phyloP scores from a whole-genome alignment of 2,888 invertebrate species.

The Nipponacmea schrenckii region DNA sequence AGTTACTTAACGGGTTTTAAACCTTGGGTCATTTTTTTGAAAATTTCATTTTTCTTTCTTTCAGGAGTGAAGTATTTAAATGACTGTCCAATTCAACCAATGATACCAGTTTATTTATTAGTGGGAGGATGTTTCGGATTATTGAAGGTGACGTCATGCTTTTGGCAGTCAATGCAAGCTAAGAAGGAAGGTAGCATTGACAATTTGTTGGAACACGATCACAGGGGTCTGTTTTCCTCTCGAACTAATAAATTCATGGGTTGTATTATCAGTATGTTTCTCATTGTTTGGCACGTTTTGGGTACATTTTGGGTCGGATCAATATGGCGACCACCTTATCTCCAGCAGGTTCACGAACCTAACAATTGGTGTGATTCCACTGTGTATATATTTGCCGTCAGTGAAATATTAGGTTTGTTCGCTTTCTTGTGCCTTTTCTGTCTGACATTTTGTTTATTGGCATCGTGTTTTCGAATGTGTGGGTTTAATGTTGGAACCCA shows the following conservation, averaged over 20 bases:
- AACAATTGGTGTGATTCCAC: slow-evolving; percentile 83
- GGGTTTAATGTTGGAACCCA: background rate
- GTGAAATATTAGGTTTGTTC: slow-evolving; percentile 80
- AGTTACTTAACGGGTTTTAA: too few species aligned
- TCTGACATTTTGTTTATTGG: slow-evolving; percentile 1
- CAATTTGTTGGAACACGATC: slow-evolving; percentile 49
- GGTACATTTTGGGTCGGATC: slow-evolving; percentile 84
- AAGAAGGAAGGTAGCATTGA: slow-evolving; percentile 67
- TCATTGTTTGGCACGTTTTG: slow-evolving; percentile 80
- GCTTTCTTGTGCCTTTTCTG: slow-evolving; percentile 66
- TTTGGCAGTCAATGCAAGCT: slow-evolving; percentile 77
- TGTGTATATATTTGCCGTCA: slow-evolving; percentile 81
- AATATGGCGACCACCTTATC: slow-evolving; percentile 82
- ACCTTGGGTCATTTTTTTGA: too few species aligned
- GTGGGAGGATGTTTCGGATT: slow-evolving; percentile 83
- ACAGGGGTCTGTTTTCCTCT: slow-evolving; percentile 55
- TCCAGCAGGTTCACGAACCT: slow-evolving; percentile 79
- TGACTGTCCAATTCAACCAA: slow-evolving; percentile 82
- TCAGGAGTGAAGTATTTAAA: slow-evolving; percentile 83
- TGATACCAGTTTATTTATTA: slow-evolving; percentile 84
- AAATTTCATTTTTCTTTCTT: slow-evolving; percentile 31
- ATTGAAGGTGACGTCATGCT: slow-evolving; percentile 73
- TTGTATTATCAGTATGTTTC: slow-evolving; percentile 75
- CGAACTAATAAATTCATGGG: slow-evolving; percentile 76
- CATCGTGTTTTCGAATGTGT: background rate